Evolutionary conservation across 2,113 vertebrate genomes (phyloP).

Genomic region (Pangasianodon gigas): DNA sequence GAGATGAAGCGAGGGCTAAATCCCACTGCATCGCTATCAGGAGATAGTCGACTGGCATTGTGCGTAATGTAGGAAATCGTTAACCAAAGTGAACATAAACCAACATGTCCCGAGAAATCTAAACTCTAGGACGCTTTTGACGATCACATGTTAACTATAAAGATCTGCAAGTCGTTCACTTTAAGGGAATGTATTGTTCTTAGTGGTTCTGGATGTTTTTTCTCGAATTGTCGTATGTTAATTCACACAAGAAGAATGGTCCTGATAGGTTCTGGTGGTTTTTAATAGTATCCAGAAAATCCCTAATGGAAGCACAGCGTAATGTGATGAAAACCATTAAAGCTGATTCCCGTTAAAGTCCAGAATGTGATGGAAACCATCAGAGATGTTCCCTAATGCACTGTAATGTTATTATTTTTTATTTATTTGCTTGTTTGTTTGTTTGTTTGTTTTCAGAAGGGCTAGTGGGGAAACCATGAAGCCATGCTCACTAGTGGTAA

Average conservation of each 20-base stretch:
- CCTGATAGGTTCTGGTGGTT: neutral
- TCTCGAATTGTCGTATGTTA: neutral
- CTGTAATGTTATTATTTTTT: neutral
- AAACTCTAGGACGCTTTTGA: neutral
- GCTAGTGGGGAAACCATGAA: neutral
- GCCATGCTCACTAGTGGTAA: neutral
- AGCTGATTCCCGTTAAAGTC: neutral
- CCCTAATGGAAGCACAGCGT: neutral
- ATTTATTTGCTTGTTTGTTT: neutral
- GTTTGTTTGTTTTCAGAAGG: neutral
- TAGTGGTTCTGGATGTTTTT: neutral
- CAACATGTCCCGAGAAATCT: neutral
- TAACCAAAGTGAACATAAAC: neutral
- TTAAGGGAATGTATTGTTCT: neutral
- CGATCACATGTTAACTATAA: neutral
- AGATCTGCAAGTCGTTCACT: too few species aligned
- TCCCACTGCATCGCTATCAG: neutral
- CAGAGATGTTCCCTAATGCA: neutral
- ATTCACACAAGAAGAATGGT: neutral
- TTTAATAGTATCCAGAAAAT: neutral
- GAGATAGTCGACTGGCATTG: neutral
- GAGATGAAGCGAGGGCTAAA: neutral
- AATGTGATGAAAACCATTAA: neutral
- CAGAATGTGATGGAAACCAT: neutral
- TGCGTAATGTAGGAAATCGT: neutral